Evolutionary conservation across 2,888 invertebrate genomes (phyloP).

Genomic region (Cheilosia urbana): DNA sequence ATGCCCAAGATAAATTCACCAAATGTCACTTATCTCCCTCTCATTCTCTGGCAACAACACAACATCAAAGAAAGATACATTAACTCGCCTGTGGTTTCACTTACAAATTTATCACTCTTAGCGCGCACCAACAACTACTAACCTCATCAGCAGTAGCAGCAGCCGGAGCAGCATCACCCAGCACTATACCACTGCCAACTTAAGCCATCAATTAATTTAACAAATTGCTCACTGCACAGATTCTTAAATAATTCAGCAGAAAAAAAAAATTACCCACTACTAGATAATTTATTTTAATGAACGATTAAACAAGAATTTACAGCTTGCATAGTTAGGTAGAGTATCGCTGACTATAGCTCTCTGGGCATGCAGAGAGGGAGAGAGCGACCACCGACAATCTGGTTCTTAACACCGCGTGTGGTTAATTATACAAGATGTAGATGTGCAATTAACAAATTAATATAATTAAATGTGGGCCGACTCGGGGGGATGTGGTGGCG

Average conservation of each 20-base stretch:
- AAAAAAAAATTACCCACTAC: slow-evolving; percentile 37
- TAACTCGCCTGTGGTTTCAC: slow-evolving; percentile 60
- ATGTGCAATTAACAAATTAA: slow-evolving; percentile 73
- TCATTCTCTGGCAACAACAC: slow-evolving; percentile 19
- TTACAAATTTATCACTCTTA: slow-evolving; percentile 67
- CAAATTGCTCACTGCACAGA: slow-evolving; percentile 73
- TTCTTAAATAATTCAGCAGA: slow-evolving; percentile 71
- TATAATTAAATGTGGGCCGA: slow-evolving; percentile 57
- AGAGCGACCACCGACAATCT: slow-evolving; percentile 54
- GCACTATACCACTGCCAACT: slow-evolving; percentile 16
- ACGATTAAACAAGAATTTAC: slow-evolving; percentile 74
- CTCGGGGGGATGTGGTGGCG: background rate
- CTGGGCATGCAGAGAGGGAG: slow-evolving; percentile 12
- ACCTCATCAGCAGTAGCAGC: background rate
- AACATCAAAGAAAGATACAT: slow-evolving; percentile 47
- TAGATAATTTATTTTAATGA: slow-evolving; percentile 75
- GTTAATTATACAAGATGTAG: slow-evolving; percentile 65
- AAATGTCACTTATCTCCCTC: slow-evolving; percentile 41
- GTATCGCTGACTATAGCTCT: slow-evolving; percentile 6
- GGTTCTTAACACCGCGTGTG: slow-evolving; percentile 66
- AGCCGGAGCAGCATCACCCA: background rate
- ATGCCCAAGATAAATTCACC: slow-evolving; percentile 56
- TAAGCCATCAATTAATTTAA: slow-evolving; percentile 69
- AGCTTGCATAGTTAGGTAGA: slow-evolving; percentile 55
- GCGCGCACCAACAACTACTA: slow-evolving; percentile 13